Evolutionary conservation across 2,888 invertebrate species (phyloP), one percentile per base, ranked within the genome.

Genomic region (Actias luna): DNA sequence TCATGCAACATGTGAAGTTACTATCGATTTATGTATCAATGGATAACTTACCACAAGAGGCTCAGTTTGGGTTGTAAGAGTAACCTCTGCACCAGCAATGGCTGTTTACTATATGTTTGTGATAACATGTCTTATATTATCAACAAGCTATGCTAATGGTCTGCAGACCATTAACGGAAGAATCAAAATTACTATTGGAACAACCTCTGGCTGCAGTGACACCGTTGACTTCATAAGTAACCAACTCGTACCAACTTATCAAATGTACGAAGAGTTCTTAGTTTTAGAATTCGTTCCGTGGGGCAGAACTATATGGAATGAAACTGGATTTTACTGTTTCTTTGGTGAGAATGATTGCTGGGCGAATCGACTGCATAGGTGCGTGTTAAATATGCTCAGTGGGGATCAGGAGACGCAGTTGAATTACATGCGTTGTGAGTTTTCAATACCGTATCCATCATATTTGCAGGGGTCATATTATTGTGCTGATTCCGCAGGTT

Each of bases 251-350:
- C 78, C 81, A 39, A 78, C 85, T 0, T 88, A 87, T 58, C 70
- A 69, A 16, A 70, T 80, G 27, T 90, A 87, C 68, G 76, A 77
- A 14, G 68, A 87, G 0, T 87, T 77, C 58, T 65, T 93, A 63
- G 85, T 90, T 10, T 63, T 92, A 0, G 85, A 91, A 66, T 91
- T 88, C 59, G 77, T 93, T 0, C 87, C 91, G 1, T 93, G 93
- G 93, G 93, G 92, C 18, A 85, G 87, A 62, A 85, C 89, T 0
- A 22, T 22, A 1, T 73, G 83, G 52, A 69, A 75, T 16, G 62
- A 61, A 0, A 71, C 86, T 33, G 86, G 82, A 3, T 67, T 63
- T 2, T 66, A 62, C 1, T 93, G 93, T 62, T 85, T 87, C 61
- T 88, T 88, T 31, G 79, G 79, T 2, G 63, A 8, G 0, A 70